Percentiles rank a stretch among this genome's conserved stretches.
These are phyloP conservation scores for Bambusicola thoracicus DNA, from an alignment of 2,113 vertebrate genomes.

Conservation along the genomic window DNA sequence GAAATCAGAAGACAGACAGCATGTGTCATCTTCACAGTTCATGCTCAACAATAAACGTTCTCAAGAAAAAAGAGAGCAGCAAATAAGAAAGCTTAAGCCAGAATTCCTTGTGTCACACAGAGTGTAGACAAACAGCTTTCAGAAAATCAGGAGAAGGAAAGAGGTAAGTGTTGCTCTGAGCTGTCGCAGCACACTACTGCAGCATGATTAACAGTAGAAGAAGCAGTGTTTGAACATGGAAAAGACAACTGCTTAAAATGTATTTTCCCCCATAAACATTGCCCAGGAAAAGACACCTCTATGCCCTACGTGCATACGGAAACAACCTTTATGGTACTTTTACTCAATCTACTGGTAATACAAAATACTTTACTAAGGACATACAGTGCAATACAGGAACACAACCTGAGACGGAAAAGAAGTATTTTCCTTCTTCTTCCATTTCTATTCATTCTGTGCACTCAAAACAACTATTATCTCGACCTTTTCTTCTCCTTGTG, in stretches of 20 bases:
- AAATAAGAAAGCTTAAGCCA: not conserved
- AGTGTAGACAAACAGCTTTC: not conserved
- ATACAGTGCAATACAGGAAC: not conserved
- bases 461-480: not conserved
- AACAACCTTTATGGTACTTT: not conserved
- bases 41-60: not conserved
- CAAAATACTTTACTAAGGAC: not conserved
- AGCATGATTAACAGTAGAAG: not conserved
- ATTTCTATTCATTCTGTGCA: not conserved
- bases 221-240: not conserved
- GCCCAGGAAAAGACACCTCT: not conserved
- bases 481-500: not conserved
- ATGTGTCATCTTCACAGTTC: not conserved
- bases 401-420: not conserved
- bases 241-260: not conserved
- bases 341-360: not conserved
- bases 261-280: rapidly evolving
- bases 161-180: not conserved
- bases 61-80: not conserved
- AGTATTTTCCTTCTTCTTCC: not conserved
- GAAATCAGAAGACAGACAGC: constrained; percentile 43
- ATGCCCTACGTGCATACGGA: rapidly evolving
- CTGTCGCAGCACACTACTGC: not conserved
- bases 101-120: not conserved
- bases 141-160: not conserved